Conservation (phyloP, 2,113 vertebrate species). For the Clarias gariepinus region DNA sequence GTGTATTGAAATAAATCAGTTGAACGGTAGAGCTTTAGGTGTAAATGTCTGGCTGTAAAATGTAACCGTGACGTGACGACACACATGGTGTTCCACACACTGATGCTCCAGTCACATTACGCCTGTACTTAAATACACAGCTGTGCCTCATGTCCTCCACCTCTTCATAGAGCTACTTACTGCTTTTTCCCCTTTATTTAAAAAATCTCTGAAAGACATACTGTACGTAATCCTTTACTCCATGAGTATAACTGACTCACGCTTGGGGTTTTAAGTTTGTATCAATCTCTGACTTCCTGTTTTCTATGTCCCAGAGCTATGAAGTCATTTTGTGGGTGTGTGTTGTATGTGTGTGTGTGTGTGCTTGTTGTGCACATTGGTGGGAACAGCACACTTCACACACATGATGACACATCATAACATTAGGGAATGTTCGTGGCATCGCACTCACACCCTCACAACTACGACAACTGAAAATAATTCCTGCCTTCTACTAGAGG, state of each 20-base stretch:
- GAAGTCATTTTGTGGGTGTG: slow-evolving; percentile 13
- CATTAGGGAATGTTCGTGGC: slow-evolving; percentile 22
- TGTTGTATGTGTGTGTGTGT: slow-evolving; percentile 31
- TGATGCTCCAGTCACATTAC: background rate
- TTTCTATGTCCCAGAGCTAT: slow-evolving; percentile 21
- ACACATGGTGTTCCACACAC: background rate
- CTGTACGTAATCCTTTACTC: background rate
- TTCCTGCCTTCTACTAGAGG: slow-evolving; percentile 7
- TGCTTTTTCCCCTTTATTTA: background rate
- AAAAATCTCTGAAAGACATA: background rate
- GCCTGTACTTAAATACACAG: background rate
- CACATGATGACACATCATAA: slow-evolving; percentile 14
- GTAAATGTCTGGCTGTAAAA: background rate
- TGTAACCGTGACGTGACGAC: background rate
- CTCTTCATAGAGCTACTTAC: background rate
- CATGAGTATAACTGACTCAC: slow-evolving; percentile 19
- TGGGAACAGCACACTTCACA: slow-evolving; percentile 26
- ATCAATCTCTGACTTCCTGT: slow-evolving; percentile 34
- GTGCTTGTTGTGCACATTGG: background rate
- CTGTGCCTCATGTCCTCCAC: background rate
- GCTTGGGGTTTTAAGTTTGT: background rate
- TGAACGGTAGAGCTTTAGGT: background rate
- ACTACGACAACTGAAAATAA: slow-evolving; percentile 34
- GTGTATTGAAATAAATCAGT: no score
- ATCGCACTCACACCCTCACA: background rate